These are phyloP conservation scores for Lordiphosa fenestrarum DNA, from an alignment of 2,888 invertebrate species.

Conservation along the genomic window DNA sequence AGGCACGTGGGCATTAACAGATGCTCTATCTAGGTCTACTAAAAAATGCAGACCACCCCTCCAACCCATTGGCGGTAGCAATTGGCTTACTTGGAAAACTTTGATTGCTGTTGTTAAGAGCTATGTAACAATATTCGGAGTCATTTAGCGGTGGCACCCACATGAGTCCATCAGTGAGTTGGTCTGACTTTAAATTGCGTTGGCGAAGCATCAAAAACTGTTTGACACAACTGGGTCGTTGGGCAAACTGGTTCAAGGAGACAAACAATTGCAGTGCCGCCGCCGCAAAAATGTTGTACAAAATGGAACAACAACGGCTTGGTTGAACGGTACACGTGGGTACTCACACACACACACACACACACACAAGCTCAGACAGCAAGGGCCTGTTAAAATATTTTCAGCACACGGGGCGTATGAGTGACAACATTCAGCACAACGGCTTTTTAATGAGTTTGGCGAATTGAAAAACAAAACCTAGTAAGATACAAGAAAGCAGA, in stretches of 20 bases:
- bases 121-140: constrained; percentile 12
- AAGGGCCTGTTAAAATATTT: constrained; percentile 28
- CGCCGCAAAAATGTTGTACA: constrained; percentile 60
- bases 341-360: neutral
- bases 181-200: constrained; percentile 31
- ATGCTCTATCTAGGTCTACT: neutral
- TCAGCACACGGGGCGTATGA: constrained; percentile 30
- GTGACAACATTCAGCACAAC: constrained; percentile 50
- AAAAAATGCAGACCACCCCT: neutral
- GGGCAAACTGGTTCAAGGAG: constrained; percentile 67
- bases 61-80: constrained; percentile 13
- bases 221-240: constrained; percentile 61
- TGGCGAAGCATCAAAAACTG: constrained; percentile 13
- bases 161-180: constrained; percentile 4
- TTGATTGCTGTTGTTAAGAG: constrained; percentile 33
- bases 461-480: constrained; percentile 30
- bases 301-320: constrained; percentile 38
- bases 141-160: constrained; percentile 11
- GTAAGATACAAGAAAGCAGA: neutral
- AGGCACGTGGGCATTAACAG: constrained; percentile 22
- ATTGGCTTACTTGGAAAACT: constrained; percentile 34
- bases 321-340: constrained; percentile 31
- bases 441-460: constrained; percentile 57
- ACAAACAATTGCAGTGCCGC: constrained; percentile 58
- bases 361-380: constrained; percentile 9